Evolutionary conservation across 2,888 invertebrate genomes (phyloP), one percentile per base, ranked within the genome.

Genomic region (Melanotus villosus): DNA sequence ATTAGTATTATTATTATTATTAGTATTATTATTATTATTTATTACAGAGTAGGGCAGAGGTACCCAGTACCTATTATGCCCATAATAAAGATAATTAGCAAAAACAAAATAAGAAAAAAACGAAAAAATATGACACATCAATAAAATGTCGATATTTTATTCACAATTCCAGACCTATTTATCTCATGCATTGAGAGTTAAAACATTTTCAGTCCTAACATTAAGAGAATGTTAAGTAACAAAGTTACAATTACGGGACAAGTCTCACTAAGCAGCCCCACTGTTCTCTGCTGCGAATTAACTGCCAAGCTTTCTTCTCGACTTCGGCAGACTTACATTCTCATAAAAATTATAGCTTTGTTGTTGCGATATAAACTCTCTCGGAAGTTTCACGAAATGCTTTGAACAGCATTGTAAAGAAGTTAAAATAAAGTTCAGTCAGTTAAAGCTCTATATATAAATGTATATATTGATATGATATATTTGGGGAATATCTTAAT

Each of bases 171-270:
- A 68, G 64, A 68, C 68, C 63, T 63, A 64, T 68, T 68, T 68
- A 63, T 68, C 68, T 68, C 50, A 23, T 45, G 58, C 58, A 62
- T 58, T 63, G 58, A 63, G 26, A 58, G 67, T 64, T 68, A 68
- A 65, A 65, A 69, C 65, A 69, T 69, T 65, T 65, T 41, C 52
- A 43, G 45, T 30, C 54, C 58, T 47, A 66, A 54, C 62, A 66
- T 57, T 43, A 56, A 66, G 56, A 69, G 63, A 69, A 65, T 71
- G 68, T 67, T 65, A 32, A 67, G 65, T 68, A 65, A 60, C 67
- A 62, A 70, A 70, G 50, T 70, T 70, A 54, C 70, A 65, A 72
- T 70, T 72, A 70, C 54, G 58, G 14, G 58, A 50, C 59, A 60
- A 70, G 64, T 65, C 59, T 47, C 41, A 63, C 52, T 45, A 65